Evolutionary conservation across 2,797 vertebrate genomes (phyloP).

Genomic region (Tapera naevia): DNA sequence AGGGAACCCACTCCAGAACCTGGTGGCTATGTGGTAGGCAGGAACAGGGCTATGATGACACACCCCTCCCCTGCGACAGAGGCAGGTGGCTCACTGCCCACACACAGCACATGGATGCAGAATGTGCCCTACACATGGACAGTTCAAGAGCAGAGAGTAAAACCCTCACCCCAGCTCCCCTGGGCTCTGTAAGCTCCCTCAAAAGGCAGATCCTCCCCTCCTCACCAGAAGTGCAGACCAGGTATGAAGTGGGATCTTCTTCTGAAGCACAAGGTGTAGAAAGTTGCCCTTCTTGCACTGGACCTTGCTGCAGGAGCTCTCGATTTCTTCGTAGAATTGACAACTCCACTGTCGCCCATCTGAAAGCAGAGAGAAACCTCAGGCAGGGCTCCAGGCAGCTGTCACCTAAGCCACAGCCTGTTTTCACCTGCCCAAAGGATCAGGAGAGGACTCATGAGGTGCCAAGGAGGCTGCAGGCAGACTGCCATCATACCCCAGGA

Average conservation of each 20-base stretch:
- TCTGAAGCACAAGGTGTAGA: conserved; percentile 90
- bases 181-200: neutral
- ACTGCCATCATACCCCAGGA: conserved; percentile 14
- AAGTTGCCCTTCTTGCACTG: conserved; percentile 90
- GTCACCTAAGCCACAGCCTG: neutral
- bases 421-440: conserved; percentile 8
- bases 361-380: conserved; percentile 53
- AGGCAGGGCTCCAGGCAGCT: neutral
- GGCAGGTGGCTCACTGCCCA: neutral
- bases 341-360: conserved; percentile 93
- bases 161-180: neutral
- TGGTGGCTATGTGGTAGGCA: neutral
- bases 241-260: conserved; percentile 93
- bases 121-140: neutral
- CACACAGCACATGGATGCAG: neutral
- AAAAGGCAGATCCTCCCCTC: neutral
- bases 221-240: conserved; percentile 92
- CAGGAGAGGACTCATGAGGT: neutral
- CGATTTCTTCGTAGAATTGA: conserved; percentile 91
- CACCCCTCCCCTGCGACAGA: neutral
- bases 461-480: conserved; percentile 15
- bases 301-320: conserved; percentile 92
- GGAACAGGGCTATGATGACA: neutral
- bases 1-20: neutral
- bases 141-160: neutral